Evolutionary conservation across 2,113 vertebrate genomes (phyloP).

Genomic region (Indicator maculatus): DNA sequence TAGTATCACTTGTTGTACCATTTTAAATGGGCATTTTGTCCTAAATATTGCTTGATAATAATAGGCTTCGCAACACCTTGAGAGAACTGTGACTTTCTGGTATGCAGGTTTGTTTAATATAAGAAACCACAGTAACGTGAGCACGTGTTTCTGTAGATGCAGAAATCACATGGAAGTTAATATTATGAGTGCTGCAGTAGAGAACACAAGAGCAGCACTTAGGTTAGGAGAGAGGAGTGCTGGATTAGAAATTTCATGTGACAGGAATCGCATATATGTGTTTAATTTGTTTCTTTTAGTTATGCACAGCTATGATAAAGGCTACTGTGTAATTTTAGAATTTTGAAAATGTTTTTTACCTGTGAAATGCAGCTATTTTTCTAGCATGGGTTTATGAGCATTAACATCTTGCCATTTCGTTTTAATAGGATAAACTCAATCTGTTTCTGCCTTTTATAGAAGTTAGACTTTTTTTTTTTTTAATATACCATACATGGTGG

Average conservation of each 20-base stretch:
- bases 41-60: not conserved
- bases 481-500: not conserved
- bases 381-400: not conserved
- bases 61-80: not conserved
- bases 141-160: not conserved
- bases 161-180: not conserved
- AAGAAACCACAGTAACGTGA: not conserved
- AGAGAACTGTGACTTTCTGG: not conserved
- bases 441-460: not conserved
- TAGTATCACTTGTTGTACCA: not conserved
- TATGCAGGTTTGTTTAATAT: not conserved
- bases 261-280: not conserved
- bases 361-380: not conserved
- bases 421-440: not conserved
- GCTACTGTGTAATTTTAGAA: not conserved
- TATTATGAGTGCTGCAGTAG: not conserved
- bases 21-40: not conserved
- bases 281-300: not conserved
- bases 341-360: not conserved
- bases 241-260: not conserved
- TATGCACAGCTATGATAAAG: not conserved
- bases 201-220: not conserved
- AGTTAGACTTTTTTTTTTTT: not conserved
- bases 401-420: not conserved
- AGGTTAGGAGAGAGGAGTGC: not conserved